phyloP scores from a whole-genome alignment of 2,797 vertebrate genomes.

The Poeciliopsis infans region DNA sequence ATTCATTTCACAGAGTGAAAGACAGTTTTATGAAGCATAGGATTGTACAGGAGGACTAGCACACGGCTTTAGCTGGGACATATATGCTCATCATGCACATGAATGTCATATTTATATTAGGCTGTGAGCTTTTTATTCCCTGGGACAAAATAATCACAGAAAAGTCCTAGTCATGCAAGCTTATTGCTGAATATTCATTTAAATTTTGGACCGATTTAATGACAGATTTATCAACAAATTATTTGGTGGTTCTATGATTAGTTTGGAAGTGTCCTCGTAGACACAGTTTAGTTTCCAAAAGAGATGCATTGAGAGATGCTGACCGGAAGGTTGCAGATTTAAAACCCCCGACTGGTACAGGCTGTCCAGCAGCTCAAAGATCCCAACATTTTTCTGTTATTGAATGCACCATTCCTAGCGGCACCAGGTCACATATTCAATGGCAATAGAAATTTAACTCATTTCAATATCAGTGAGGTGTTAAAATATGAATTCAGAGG shows the following conservation, averaged over 20 bases:
- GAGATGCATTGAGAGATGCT: background rate
- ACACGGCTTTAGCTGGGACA: background rate
- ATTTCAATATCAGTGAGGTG: background rate
- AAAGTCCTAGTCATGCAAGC: background rate
- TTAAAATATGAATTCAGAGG: background rate
- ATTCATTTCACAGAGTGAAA: conserved; percentile 50
- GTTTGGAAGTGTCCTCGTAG: background rate
- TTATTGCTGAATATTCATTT: background rate
- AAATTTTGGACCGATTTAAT: background rate
- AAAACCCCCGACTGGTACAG: background rate
- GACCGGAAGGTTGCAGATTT: background rate
- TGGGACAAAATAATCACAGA: background rate
- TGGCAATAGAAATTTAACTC: background rate
- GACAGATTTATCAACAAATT: background rate
- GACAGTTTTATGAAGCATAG: conserved; percentile 26
- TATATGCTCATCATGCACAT: background rate
- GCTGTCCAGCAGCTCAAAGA: background rate
- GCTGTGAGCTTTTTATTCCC: background rate
- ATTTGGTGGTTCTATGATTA: background rate
- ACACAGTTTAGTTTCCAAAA: background rate
- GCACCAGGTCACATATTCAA: background rate
- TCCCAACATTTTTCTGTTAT: background rate
- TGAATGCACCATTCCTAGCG: background rate
- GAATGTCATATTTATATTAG: background rate
- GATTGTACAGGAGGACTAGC: conserved; percentile 10